Evolutionary conservation across 2,113 vertebrate genomes (phyloP), one percentile per base, ranked within the genome.

Genomic region (Saimiri boliviensis): DNA sequence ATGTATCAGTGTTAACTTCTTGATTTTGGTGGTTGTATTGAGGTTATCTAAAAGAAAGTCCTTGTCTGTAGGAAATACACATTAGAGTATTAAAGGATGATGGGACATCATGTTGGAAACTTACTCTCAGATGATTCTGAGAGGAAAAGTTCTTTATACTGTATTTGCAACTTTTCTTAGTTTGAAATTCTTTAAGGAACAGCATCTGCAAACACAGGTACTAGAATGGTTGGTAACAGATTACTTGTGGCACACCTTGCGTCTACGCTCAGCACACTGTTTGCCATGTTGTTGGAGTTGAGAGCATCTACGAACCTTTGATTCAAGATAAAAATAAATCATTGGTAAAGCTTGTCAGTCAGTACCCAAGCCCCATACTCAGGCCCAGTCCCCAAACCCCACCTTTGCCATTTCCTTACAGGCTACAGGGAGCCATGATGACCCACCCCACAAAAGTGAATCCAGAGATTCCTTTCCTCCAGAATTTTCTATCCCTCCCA

Each of bases 161-260:
- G 12, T n/a, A 49, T 74, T 42, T 80, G 27, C 37, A 92, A 45
- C 35, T 84, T 85, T 74, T 73, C 82, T 71, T 60, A 66, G 25
- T 49, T 91, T n/a, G n/a, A 92, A 86, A 35, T 40, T 89, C 20
- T 86, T 82, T 82, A 68, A 70, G 73, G 40, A 85, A 82, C 89
- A 76, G 40, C 25, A 66, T 86, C 82, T 96, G 25, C 20, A 71
- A 90, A 21, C 5, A n/a, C 7, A 71, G 71, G 8, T 8, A 73
- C 82, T 74, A 1, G 21, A 56, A 86, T 71, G 32, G 63, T 11
- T 40, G 27, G 21, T 54, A 47, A 66, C 56, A 52, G 20, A 32
- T 82, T 52, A 71, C 14, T 63, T 60, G 73, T 27, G 17, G 11
- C 11, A 27, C 27, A 13, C 40, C 5, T 66, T 81, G 37, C 23